Evolutionary conservation across 2,113 vertebrate species (phyloP), one percentile per base, ranked within the genome.

Genomic region (Dunckerocampus dactyliophorus): DNA sequence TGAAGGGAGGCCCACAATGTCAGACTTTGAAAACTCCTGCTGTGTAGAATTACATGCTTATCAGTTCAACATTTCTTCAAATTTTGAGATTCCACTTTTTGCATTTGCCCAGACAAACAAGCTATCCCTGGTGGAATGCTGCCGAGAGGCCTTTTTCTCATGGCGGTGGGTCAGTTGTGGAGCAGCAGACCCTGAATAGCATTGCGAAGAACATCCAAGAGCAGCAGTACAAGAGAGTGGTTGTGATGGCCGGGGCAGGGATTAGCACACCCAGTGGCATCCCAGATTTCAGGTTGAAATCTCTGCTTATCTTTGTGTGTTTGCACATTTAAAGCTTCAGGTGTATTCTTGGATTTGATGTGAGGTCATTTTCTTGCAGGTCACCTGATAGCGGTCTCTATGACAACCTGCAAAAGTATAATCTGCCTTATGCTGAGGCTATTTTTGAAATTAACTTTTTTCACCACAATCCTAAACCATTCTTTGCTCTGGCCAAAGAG

Each of bases 181-280:
- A 71, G 61, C 62, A 74, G 71, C 85, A 92, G 20, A 91, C 87
- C 4, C 82, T 98, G 69, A 73, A 81, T 71, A 90, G 92, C 0
- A 63, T 97, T 13, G 92, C 92, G 0, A 77, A 83, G 53, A 76
- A 75, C 49, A 82, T 98, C 13, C 78, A 4, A 67, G 75, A 88
- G 50, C 51, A 64, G 75, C 74, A 84, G 52, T 93, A 87, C 67
- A 84, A 11, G 13, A 85, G 87, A 13, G 88, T 98, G 16, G 89
- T 97, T 75, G 95, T 92, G 87, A 98, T 99, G 95, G 93, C 87
- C 0, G 96, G 96, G 0, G 96, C 96, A 0, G 96, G 95, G 21
- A 95, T 99, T 67, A 97, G 95, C 86, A 99, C 95, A 0, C 93
- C 95, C 1, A 98, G 96, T 0, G 95, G 96, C 65, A 95, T 99